Base-by-base conservation (phyloP, 2,113 vertebrate species). In the Terrapene triunguis region DNA sequence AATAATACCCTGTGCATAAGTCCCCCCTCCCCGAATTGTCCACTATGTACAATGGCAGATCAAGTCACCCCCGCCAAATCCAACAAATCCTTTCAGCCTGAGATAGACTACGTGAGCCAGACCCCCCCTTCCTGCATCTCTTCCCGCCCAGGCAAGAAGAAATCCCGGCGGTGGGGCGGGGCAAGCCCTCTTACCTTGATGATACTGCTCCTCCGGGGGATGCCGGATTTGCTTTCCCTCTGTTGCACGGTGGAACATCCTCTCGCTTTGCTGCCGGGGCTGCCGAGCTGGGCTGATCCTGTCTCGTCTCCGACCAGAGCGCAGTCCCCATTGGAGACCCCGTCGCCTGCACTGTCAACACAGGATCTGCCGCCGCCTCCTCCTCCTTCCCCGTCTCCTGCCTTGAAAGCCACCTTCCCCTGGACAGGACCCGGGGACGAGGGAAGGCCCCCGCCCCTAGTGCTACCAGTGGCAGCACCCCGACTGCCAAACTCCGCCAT, bases 151-250 rank as follows among this genome's bases (percentile, higher is more conserved):
- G 83, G 83, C 47, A 85, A 4, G 65, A 47, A 50, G 72, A 50
- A 59, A 93, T 91, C 84, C 95, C 88, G 72, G 29, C 55, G 38
- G 8, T 17, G 21, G 88, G 93, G 90, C 90, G 95, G 92, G 85
- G 90, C 94, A 32, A 86, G 59, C 16, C 92, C 48, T 80, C 97
- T 98, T 98, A 99, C 99, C 99, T 99, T 99, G 96, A 99, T 99
- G 96, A 99, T 99, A 98, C 99, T 99, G 98, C 99, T 99, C 97
- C 99, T 98, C 92, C 99, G 99, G 85, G 99, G 99, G 95, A 99
- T 99, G 90, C 99, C 98, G 27, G 98, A 81, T 89, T 99, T 99
- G 98, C 94, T 97, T 25, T 99, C 99, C 91, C 96, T 87, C 51
- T 95, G 97, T 10, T 79, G 97, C 42, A 93, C 27, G 50, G 29